A percentile compares a stretch with the other conserved stretches of the same genome.
These are phyloP conservation scores for Batillaria attramentaria DNA, from an alignment of 1,140 invertebrate species.

Conservation along the genomic window DNA sequence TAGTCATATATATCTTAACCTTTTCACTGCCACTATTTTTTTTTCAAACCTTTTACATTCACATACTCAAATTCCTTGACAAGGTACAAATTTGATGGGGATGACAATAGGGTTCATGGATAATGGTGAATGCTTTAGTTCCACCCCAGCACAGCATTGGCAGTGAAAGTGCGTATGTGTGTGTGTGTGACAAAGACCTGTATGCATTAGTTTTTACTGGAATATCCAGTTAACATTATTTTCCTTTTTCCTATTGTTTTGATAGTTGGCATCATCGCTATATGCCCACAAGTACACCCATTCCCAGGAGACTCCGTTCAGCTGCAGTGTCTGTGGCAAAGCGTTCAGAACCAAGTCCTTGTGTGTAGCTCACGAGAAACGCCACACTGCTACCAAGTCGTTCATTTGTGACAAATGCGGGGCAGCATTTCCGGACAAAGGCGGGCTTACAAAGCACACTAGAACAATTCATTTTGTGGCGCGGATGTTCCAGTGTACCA, in stretches of 20 bases:
- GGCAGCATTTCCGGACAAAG: conserved; percentile 63
- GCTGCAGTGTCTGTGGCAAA: conserved; percentile 75
- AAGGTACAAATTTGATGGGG: too few species aligned
- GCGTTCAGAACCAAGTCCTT: conserved; percentile 76
- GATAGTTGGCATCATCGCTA: conserved; percentile 57
- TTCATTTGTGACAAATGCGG: conserved; percentile 75
- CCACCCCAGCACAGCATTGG: too few species aligned
- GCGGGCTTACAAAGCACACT: conserved; percentile 62
- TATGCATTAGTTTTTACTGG: neutral
- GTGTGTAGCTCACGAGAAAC: conserved; percentile 73
- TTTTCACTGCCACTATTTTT: too few species aligned
- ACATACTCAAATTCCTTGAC: too few species aligned
- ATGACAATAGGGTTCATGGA: too few species aligned
- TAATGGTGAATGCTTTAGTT: too few species aligned
- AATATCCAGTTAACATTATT: neutral
- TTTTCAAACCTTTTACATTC: too few species aligned
- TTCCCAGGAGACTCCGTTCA: conserved; percentile 70
- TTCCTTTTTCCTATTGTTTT: neutral
- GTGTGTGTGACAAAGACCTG: too few species aligned
- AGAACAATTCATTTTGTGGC: conserved; percentile 59
- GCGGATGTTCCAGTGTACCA: conserved; percentile 59
- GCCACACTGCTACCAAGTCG: conserved; percentile 73
- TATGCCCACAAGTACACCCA: conserved; percentile 75
- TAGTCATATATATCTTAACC: too few species aligned
- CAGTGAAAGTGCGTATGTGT: too few species aligned